These are phyloP conservation scores for Dreissena polymorpha DNA, from an alignment of 1,140 invertebrate genomes.

Conservation along the genomic window DNA sequence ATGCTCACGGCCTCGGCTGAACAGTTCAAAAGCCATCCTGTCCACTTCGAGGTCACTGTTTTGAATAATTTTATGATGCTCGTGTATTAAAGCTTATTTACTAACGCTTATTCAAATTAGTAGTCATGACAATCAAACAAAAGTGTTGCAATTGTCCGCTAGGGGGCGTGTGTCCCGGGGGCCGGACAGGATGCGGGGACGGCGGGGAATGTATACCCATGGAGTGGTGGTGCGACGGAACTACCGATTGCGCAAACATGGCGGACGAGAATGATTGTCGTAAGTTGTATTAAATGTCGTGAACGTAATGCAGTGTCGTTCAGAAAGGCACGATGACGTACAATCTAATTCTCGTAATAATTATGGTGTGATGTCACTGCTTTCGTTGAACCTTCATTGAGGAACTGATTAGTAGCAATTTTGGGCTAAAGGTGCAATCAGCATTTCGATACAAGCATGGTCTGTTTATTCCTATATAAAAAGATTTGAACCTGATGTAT, in stretches of 20 bases:
- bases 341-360: too few relatives aligned
- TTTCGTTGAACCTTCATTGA: too few relatives aligned
- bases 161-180: conserved; percentile 46
- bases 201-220: conserved; percentile 54
- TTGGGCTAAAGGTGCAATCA: too few relatives aligned
- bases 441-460: too few relatives aligned
- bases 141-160: not conserved
- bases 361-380: too few relatives aligned
- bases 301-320: not conserved
- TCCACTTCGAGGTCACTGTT: too few relatives aligned
- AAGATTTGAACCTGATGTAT: too few relatives aligned
- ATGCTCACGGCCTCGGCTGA: not conserved
- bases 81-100: not conserved
- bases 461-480: too few relatives aligned
- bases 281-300: conserved; percentile 56
- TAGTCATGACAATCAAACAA: not conserved
- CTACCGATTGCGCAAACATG: conserved; percentile 52
- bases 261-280: conserved; percentile 62
- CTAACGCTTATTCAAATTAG: not conserved
- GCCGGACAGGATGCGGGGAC: conserved; percentile 34
- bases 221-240: conserved; percentile 55
- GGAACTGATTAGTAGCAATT: too few relatives aligned
- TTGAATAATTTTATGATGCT: too few relatives aligned
- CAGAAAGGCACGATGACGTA: not conserved
- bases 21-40: too few relatives aligned